Conservation (phyloP, 2,113 vertebrate species). For the Labrus mixtus region DNA sequence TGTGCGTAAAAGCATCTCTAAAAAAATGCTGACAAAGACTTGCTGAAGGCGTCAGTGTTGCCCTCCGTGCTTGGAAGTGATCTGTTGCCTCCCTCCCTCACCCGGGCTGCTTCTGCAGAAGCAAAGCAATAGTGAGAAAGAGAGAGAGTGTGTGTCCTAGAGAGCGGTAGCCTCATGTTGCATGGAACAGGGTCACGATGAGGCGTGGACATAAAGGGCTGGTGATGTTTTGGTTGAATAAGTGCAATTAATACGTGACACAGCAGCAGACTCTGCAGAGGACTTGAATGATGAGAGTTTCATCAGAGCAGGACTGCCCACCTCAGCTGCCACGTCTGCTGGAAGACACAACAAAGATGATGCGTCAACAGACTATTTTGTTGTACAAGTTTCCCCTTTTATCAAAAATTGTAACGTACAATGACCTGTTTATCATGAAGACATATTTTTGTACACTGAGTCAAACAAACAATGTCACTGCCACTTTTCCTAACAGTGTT, state of each 20-base stretch:
- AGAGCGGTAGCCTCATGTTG: slow-evolving; percentile 57
- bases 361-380: slow-evolving; percentile 54
- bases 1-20: slow-evolving; percentile 57
- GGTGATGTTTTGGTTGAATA: slow-evolving; percentile 70
- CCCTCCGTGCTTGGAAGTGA: slow-evolving; percentile 51
- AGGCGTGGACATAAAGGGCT: slow-evolving; percentile 70
- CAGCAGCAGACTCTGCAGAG: slow-evolving; percentile 45
- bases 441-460: slow-evolving; percentile 90
- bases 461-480: slow-evolving; percentile 79
- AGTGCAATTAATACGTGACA: slow-evolving; percentile 84
- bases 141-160: slow-evolving; percentile 13
- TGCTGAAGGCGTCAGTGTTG: slow-evolving; percentile 49
- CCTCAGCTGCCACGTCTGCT: slow-evolving; percentile 57
- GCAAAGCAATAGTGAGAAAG: slow-evolving; percentile 61
- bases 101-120: slow-evolving; percentile 63
- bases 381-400: slow-evolving; percentile 54
- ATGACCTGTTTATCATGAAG: slow-evolving; percentile 82
- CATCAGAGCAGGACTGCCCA: slow-evolving; percentile 57
- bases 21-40: slow-evolving; percentile 58
- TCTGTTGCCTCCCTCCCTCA: slow-evolving; percentile 59
- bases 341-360: slow-evolving; percentile 46
- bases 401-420: slow-evolving; percentile 71
- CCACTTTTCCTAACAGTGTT: slow-evolving; percentile 73
- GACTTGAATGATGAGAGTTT: slow-evolving; percentile 44
- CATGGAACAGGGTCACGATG: slow-evolving; percentile 49